These are phyloP conservation scores for Dendrolimus kikuchii DNA, from an alignment of 1,140 invertebrate species.

Conservation along the genomic window DNA sequence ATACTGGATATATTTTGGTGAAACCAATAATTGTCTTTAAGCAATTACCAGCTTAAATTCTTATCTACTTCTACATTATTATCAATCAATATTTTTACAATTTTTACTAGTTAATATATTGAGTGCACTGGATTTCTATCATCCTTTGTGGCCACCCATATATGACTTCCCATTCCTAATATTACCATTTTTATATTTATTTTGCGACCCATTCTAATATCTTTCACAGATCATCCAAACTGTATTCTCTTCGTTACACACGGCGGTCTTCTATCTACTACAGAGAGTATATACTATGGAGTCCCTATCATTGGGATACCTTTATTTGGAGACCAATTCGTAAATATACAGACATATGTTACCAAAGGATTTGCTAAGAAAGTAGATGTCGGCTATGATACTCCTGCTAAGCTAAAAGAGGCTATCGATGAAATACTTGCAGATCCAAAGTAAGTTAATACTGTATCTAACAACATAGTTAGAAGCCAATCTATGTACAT, in stretches of 20 bases:
- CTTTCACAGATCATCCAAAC: slow-evolving; percentile 77
- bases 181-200: too few relatives aligned
- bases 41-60: too few relatives aligned
- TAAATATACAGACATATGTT: slow-evolving; percentile 52
- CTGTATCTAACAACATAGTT: background rate
- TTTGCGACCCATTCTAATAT: slow-evolving; percentile 1
- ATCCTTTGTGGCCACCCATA: background rate
- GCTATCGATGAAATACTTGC: slow-evolving; percentile 24
- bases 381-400: slow-evolving; percentile 18
- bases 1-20: too few relatives aligned
- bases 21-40: too few relatives aligned
- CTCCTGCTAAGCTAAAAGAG: slow-evolving; percentile 15
- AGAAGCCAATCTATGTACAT: too few relatives aligned
- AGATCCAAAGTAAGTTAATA: slow-evolving; percentile 13
- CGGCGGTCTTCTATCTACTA: slow-evolving; percentile 78
- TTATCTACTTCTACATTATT: background rate
- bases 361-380: slow-evolving; percentile 28
- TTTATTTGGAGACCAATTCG: slow-evolving; percentile 76
- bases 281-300: slow-evolving; percentile 77
- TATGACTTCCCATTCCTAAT: too few relatives aligned
- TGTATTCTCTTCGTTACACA: slow-evolving; percentile 79
- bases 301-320: slow-evolving; percentile 80
- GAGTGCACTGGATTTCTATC: background rate
- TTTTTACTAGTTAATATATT: slow-evolving; percentile 7
- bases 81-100: slow-evolving; percentile 1